Evolutionary conservation across 2,113 vertebrate genomes (phyloP), one percentile per base, ranked within the genome.

Genomic region (Alosa alosa): DNA sequence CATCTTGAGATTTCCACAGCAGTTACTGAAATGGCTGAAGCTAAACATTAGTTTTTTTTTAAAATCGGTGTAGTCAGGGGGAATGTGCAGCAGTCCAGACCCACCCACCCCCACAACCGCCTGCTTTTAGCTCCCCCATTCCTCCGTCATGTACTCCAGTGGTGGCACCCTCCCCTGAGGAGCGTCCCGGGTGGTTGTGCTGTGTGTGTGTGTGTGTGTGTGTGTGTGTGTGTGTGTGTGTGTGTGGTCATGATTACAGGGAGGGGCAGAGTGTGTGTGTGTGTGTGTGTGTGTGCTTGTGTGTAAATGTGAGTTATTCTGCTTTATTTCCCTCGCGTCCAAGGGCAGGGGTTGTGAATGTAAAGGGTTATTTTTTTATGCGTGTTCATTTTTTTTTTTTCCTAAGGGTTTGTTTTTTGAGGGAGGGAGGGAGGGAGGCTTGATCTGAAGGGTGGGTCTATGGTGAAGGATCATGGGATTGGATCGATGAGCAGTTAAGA

Each of bases 1-100:
- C 94, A 85, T 92, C 89, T 78, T 86, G 94, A 94, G 93, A 95
- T 78, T 78, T 78, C 86, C 87, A 83, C 57, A 81, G 86, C 68
- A 84, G 91, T 94, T 93, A 91, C 91, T 93, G 75, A 91, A 90
- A 87, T 75, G 82, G 88, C 87, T 72, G 86, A 88, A 50, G 47
- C 85, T 49, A 50, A 75, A 31, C 8, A 64, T 9, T 25, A 22
- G 6, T 64, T 64, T 18, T 25, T 17, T 86, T 25, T 17, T 36
- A 1, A 84, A 17, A 72, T 82, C 57, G 50, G 72, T 86, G 81
- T 64, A 47, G 72, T 68, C 8, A 83, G 47, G 84, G 78, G 78
- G 41, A 49, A 46, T 81, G 46, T 52, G 90, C 87, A 92, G 90
- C 88, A 83, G 87, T 92, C 90, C 86, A 88, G 89, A 87, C 89